Evolutionary conservation across 1,140 invertebrate genomes (phyloP).

Genomic region (Bombus difficillimus): DNA sequence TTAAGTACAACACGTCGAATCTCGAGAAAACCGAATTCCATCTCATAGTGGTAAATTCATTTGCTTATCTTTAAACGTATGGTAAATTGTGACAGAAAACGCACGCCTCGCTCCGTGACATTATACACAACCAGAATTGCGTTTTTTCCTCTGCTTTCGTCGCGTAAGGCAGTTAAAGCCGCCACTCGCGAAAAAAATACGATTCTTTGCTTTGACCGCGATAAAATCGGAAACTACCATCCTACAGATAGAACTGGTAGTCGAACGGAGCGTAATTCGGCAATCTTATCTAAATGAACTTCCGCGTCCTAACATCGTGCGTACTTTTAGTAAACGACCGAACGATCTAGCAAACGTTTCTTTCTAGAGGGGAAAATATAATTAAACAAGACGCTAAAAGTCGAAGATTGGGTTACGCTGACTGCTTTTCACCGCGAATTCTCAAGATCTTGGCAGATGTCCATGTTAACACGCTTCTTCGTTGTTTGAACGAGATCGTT

Average conservation of each 20-base stretch:
- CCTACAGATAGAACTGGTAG: slow-evolving; percentile 14
- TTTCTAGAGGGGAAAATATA: slow-evolving; percentile 48
- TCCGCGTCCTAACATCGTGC: slow-evolving; percentile 61
- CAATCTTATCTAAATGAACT: slow-evolving; percentile 78
- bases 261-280: slow-evolving; percentile 46
- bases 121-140: neutral
- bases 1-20: neutral
- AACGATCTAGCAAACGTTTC: slow-evolving; percentile 53
- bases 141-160: neutral
- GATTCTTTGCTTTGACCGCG: slow-evolving; percentile 66
- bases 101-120: neutral
- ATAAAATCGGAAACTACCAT: slow-evolving; percentile 66
- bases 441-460: slow-evolving; percentile 28
- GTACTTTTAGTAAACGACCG: slow-evolving; percentile 57
- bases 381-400: slow-evolving; percentile 56
- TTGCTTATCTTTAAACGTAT: neutral
- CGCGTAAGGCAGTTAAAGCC: neutral
- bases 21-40: neutral
- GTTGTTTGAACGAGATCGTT: neutral
- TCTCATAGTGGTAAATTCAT: neutral
- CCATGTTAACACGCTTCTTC: neutral
- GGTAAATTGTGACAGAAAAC: neutral
- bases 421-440: too few species aligned
- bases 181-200: slow-evolving; percentile 55
- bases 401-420: slow-evolving; percentile 22